These are phyloP conservation scores for Cosmia trapezina DNA, from an alignment of 2,888 invertebrate genomes.

Conservation along the genomic window DNA sequence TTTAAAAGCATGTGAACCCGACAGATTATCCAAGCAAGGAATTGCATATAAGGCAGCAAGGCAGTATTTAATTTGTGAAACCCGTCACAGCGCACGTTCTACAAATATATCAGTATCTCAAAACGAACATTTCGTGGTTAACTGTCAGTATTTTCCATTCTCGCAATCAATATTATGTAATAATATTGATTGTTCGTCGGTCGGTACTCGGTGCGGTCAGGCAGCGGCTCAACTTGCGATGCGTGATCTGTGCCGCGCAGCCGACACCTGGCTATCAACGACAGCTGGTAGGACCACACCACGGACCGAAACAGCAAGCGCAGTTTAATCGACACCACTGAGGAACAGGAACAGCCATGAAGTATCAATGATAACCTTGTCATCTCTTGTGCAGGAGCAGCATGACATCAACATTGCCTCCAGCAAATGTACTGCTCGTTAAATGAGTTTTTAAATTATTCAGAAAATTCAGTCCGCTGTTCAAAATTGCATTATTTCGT, in stretches of 20 bases:
- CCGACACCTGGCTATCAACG: constrained; percentile 4
- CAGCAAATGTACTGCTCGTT: not conserved
- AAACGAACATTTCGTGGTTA: not conserved
- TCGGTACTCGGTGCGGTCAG: constrained; percentile 15
- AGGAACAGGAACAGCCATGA: not conserved
- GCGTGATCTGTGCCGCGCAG: constrained; percentile 8
- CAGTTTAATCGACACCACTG: too few relatives aligned
- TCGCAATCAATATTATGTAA: constrained; percentile 36
- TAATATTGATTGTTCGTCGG: constrained; percentile 38
- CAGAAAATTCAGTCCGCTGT: too few relatives aligned
- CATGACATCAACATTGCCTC: not conserved
- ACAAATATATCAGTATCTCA: not conserved
- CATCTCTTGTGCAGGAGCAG: not conserved
- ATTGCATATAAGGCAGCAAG: not conserved
- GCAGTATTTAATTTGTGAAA: constrained; percentile 5
- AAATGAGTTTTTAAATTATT: too few relatives aligned
- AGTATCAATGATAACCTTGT: not conserved
- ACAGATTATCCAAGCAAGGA: not conserved
- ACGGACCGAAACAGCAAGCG: not conserved
- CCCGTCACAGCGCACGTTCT: constrained; percentile 19
- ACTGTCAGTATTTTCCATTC: constrained; percentile 2
- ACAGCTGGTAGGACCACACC: constrained; percentile 6
- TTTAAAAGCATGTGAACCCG: not conserved
- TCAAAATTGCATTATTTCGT: too few relatives aligned
- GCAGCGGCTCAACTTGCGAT: not conserved